These are phyloP conservation scores for Lithosia quadra DNA, from an alignment of 2,888 invertebrate species.

Conservation along the genomic window DNA sequence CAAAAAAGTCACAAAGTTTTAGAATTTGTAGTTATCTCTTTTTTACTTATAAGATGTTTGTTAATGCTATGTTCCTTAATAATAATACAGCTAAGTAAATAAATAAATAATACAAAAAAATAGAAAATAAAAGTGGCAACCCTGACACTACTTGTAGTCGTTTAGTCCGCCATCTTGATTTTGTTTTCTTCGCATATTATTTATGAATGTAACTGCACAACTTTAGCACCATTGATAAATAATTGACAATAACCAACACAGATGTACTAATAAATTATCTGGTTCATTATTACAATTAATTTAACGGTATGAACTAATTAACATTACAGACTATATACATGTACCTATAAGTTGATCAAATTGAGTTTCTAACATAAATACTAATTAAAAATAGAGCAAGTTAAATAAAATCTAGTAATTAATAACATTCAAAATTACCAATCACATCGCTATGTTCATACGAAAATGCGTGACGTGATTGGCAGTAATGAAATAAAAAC, in stretches of 20 bases:
- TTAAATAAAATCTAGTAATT: no score
- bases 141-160: constrained; percentile 50
- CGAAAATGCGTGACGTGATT: neutral
- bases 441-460: neutral
- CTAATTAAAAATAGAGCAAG: no score
- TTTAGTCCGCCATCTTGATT: constrained; percentile 59
- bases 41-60: no score
- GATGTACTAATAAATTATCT: constrained; percentile 26
- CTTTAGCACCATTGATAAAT: constrained; percentile 65
- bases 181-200: constrained; percentile 59
- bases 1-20: no score
- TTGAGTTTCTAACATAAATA: no score
- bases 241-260: constrained; percentile 32
- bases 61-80: no score
- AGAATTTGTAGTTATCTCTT: no score
- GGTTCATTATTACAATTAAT: neutral
- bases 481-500: constrained; percentile 36
- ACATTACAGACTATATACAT: no score
- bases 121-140: constrained; percentile 34
- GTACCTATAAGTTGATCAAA: no score
- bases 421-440: neutral
- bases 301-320: neutral
- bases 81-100: no score
- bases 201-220: constrained; percentile 58
- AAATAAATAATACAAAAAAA: neutral